phyloP scores from a whole-genome alignment of 2,113 vertebrate species.

The Strigops habroptila region DNA sequence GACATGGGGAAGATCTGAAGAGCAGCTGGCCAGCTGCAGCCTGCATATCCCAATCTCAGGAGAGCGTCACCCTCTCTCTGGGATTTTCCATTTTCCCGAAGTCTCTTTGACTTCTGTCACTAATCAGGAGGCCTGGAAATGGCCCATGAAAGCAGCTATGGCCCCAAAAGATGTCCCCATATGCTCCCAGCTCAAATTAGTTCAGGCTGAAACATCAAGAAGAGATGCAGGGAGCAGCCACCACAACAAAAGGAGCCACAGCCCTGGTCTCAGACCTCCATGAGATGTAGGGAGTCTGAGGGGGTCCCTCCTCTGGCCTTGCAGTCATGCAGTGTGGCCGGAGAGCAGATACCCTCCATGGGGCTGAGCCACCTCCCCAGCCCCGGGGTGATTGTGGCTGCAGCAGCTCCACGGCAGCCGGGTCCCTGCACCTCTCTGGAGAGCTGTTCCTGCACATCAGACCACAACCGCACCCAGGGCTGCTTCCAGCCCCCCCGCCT shows the following conservation, averaged over 20 bases:
- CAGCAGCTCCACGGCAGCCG: rapidly evolving
- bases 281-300: not conserved
- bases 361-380: not conserved
- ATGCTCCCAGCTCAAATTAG: conserved; percentile 60
- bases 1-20: not conserved
- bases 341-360: not conserved
- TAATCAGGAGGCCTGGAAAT: conserved; percentile 55
- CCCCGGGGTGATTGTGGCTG: not conserved
- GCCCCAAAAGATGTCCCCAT: conserved; percentile 27
- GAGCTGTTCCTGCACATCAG: not conserved
- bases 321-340: not conserved
- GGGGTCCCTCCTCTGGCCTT: not conserved
- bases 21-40: conserved; percentile 38
- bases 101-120: conserved; percentile 48
- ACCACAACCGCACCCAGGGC: not conserved
- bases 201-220: conserved; percentile 54
- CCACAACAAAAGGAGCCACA: not conserved
- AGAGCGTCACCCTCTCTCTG: conserved; percentile 29
- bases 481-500: not conserved
- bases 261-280: not conserved
- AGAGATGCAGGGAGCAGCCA: not conserved
- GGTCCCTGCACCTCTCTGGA: not conserved
- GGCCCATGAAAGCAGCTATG: conserved; percentile 37
- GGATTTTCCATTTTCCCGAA: conserved; percentile 49
- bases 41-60: conserved; percentile 10